Conservation (phyloP, 2,888 invertebrate genomes). For the Biston betularia region DNA sequence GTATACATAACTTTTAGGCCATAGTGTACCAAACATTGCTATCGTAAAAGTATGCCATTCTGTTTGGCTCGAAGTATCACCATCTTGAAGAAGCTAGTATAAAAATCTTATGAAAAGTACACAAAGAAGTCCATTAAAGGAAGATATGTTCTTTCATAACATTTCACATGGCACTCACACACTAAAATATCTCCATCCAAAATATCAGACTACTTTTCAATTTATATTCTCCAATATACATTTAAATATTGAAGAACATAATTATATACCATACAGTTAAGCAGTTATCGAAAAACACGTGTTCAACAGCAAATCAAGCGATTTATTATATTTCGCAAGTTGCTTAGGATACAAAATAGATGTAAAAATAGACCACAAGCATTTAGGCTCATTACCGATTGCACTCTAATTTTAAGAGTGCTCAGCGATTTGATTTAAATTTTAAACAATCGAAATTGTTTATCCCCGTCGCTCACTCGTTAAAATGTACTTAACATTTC, state of each 20-base stretch:
- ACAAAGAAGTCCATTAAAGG: constrained; percentile 23
- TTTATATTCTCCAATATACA: neutral
- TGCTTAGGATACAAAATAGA: neutral
- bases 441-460: neutral
- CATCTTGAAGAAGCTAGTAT: constrained; percentile 31
- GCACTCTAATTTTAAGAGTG: neutral
- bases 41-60: constrained; percentile 14
- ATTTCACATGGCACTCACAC: constrained; percentile 50
- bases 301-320: constrained; percentile 1
- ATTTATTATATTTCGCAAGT: neutral
- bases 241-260: constrained; percentile 13
- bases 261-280: constrained; percentile 6
- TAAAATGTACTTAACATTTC: neutral
- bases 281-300: constrained; percentile 1
- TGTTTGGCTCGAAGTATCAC: constrained; percentile 34
- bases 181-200: constrained; percentile 10
- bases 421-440: neutral
- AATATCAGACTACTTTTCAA: constrained; percentile 7
- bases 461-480: neutral
- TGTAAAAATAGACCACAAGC: neutral
- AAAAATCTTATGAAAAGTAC: constrained; percentile 36
- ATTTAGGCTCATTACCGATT: neutral
- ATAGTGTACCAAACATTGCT: neutral
- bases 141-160: constrained; percentile 46
- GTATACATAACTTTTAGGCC: constrained; percentile 7